Evolutionary conservation across 1,140 invertebrate genomes (phyloP), one percentile per base, ranked within the genome.

Genomic region (Monomorium pharaonis): DNA sequence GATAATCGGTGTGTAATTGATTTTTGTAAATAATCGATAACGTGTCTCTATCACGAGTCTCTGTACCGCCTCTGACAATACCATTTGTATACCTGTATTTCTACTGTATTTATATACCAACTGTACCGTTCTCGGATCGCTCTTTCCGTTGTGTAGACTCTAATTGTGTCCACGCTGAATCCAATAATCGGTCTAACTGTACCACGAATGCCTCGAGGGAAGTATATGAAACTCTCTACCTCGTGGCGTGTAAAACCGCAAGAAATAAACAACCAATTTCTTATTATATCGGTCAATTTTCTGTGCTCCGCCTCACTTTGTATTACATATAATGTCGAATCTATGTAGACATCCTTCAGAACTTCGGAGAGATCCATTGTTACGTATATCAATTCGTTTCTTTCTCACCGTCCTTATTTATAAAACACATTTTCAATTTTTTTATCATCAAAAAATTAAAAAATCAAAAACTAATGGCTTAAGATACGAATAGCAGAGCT

Each of bases 241-340:
- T 18, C 86, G 69, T 87, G 84, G 84, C 89, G 88, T 88, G 88
- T 85, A 89, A n/a, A n/a, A 89, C 49, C 86, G 86, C 85, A 89
- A 89, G 42, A 54, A 90, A 90, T 89, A 90, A 89, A 90, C 88
- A 89, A 89, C 60, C 88, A 86, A 86, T 90, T 89, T 89, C 85
- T 51, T 89, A 85, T 76, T 80, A 87, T 3, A 56, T 30, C 27
- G 21, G 1, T 21, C 27, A 21, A n/a, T 47, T 75, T 67, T 9
- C 14, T n/a, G 7, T 24, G 24, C 84, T 30, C 37, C 27, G 27
- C 6, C 60, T n/a, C n/a, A n/a, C n/a, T 37, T 21, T 18, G 0
- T 6, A 5, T 60, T 5, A 14, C 14, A 60, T 60, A 12, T 12
- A 44, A 24, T n/a, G n/a, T n/a, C n/a, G 12, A 74, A n/a, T n/a